Percentiles rank a stretch among this genome's conserved stretches.
Evolutionary conservation across 2,888 invertebrate genomes (phyloP).

Genomic region (Hydriomena furcata): DNA sequence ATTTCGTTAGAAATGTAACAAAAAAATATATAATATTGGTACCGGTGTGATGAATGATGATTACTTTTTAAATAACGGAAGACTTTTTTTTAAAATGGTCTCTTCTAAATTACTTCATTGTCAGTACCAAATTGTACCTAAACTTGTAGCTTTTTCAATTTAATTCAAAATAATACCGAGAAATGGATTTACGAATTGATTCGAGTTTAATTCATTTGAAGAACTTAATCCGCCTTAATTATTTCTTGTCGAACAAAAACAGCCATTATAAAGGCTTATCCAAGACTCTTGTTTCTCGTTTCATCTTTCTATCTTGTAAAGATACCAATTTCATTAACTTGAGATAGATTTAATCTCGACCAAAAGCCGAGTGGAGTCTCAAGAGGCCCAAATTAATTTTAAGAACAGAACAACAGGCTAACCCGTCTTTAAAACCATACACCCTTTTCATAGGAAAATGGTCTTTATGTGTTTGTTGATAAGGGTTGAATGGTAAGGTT

Average conservation of each 20-base stretch:
- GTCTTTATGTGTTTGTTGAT: constrained; percentile 37
- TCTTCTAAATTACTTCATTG: no score
- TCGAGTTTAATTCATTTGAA: constrained; percentile 6
- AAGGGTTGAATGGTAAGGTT: constrained; percentile 20
- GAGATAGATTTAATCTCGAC: constrained; percentile 71
- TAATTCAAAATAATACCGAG: no score
- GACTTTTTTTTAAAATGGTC: no score
- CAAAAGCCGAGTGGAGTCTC: constrained; percentile 60
- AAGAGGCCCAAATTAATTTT: constrained; percentile 78
- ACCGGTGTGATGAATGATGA: no score
- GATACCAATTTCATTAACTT: constrained; percentile 66
- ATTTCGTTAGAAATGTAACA: background rate
- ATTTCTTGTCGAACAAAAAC: constrained; percentile 25
- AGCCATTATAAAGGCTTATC: constrained; percentile 15
- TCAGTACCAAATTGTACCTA: no score
- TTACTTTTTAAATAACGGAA: no score
- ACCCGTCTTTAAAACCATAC: constrained; percentile 22
- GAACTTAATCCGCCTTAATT: constrained; percentile 17
- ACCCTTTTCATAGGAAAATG: constrained; percentile 33
- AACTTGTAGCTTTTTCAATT: no score
- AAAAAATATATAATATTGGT: no score
- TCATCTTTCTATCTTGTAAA: constrained; percentile 49
- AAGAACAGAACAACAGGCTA: constrained; percentile 67
- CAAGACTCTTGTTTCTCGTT: constrained; percentile 22
- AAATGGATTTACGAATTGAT: background rate